Evolutionary conservation across 2,888 invertebrate species (phyloP).

Genomic region (Thumatha senex): DNA sequence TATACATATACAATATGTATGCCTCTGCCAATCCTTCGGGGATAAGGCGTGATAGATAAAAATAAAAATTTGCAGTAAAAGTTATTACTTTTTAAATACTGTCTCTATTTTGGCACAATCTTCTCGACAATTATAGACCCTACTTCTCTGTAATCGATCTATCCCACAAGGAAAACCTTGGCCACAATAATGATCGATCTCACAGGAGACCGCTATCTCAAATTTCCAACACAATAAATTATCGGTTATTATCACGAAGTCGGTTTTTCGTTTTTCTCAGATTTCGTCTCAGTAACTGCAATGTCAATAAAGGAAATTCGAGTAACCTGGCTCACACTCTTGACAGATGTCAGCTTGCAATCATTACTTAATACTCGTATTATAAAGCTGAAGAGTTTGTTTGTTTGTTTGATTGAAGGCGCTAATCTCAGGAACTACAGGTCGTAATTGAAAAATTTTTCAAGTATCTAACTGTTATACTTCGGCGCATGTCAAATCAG

Average conservation of each 20-base stretch:
- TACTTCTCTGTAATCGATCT: slow-evolving; percentile 6
- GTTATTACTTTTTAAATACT: not conserved
- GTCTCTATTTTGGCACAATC: not conserved
- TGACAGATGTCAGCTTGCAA: not conserved
- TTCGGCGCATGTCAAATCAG: not conserved
- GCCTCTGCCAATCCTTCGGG: too few species aligned
- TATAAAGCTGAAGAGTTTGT: too few species aligned
- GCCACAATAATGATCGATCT: slow-evolving; percentile 3
- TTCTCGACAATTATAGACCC: not conserved
- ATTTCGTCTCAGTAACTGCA: not conserved
- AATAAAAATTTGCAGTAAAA: too few species aligned
- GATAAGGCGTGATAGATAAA: too few species aligned
- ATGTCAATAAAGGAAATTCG: not conserved
- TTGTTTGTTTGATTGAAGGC: too few species aligned
- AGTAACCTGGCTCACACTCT: not conserved
- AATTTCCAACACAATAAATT: not conserved
- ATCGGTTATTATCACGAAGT: not conserved
- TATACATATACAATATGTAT: too few species aligned
- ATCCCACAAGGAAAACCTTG: not conserved
- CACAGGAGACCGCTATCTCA: slow-evolving; percentile 1
- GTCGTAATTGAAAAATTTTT: not conserved
- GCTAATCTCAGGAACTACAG: too few species aligned
- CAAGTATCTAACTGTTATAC: not conserved
- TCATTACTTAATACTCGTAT: not conserved
- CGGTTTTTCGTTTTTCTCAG: not conserved